Percentiles rank a stretch among this genome's conserved stretches.
These are phyloP conservation scores for Zosterops japonicus DNA, from an alignment of 2,113 vertebrate genomes.

Conservation along the genomic window DNA sequence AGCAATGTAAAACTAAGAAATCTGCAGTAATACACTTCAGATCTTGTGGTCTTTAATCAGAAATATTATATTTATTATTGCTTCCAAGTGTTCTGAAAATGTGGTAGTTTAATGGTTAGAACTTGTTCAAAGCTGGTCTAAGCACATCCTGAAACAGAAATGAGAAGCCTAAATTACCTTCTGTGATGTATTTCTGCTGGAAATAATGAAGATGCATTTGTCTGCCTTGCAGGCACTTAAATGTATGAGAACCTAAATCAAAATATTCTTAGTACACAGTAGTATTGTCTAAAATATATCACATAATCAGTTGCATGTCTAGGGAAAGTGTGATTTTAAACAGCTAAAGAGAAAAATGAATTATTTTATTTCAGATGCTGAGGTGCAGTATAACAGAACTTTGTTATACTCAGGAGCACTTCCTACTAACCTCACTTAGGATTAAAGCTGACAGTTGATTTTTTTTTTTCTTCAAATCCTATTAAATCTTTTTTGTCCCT, in stretches of 20 bases:
- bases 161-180: not conserved
- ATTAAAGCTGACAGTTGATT: not conserved
- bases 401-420: not conserved
- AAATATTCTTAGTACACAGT: not conserved
- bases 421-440: not conserved
- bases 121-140: not conserved
- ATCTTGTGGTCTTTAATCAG: not conserved
- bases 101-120: not conserved
- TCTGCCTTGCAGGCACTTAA: not conserved
- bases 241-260: not conserved
- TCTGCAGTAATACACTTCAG: not conserved
- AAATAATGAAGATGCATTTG: not conserved
- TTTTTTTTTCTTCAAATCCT: not conserved
- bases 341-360: not conserved
- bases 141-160: not conserved
- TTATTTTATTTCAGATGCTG: not conserved
- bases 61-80: not conserved
- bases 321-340: not conserved
- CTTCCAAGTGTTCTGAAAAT: not conserved
- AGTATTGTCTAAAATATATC: not conserved
- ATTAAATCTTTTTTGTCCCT: not conserved
- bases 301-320: not conserved
- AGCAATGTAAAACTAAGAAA: not conserved
- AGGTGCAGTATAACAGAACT: not conserved
- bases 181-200: not conserved